Percentiles rank a stretch among this genome's conserved stretches.
phyloP scores from a whole-genome alignment of 2,888 invertebrate species.

The Phymatocera aterrima region DNA sequence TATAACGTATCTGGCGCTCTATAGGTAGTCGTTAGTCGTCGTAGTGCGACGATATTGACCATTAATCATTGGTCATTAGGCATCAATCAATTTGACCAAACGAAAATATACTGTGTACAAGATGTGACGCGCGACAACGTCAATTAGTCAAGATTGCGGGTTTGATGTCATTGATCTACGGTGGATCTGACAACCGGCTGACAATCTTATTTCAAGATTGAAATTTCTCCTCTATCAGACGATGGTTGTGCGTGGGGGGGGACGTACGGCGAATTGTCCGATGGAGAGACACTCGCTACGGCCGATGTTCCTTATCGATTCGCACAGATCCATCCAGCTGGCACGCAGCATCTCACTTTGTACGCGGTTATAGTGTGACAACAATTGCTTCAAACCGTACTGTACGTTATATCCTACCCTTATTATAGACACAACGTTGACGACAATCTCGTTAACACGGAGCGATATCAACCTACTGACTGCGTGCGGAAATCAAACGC shows the following conservation, averaged over 20 bases:
- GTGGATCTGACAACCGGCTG: background rate
- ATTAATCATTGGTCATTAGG: conserved; percentile 33
- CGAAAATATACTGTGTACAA: background rate
- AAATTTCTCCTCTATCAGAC: too few species aligned
- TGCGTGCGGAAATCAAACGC: conserved; percentile 19
- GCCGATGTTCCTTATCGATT: background rate
- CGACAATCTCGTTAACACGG: conserved; percentile 30
- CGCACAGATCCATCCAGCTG: background rate
- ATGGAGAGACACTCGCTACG: background rate
- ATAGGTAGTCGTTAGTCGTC: background rate
- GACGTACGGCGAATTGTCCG: too few species aligned
- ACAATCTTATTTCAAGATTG: background rate
- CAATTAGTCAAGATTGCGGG: conserved; percentile 23
- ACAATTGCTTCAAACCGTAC: background rate
- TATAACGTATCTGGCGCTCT: background rate
- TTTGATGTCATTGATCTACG: background rate
- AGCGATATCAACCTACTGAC: conserved; percentile 7
- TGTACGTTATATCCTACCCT: too few species aligned
- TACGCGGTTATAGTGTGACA: background rate
- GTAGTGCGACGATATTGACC: conserved; percentile 19
- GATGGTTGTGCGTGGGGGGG: too few species aligned
- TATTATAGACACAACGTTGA: too few species aligned
- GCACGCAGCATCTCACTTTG: background rate
- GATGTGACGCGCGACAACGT: conserved; percentile 5
- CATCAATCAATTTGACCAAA: conserved; percentile 35